Conservation (phyloP, 2,797 vertebrate genomes). For the Leuciscus waleckii region DNA sequence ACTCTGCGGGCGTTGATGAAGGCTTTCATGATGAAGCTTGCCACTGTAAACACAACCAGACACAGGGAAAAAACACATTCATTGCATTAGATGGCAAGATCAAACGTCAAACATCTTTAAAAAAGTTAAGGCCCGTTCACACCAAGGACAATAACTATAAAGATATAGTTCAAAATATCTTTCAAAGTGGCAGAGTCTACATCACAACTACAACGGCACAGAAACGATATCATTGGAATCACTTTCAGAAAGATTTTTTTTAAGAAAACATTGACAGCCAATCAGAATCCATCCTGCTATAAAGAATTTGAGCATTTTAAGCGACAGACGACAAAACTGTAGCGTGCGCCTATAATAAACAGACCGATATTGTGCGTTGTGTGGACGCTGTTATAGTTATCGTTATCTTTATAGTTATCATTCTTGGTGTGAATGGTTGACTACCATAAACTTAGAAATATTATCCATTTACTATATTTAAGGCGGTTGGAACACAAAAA, state of each 20-base stretch:
- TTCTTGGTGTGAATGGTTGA: background rate
- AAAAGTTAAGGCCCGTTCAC: background rate
- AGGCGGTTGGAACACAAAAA: background rate
- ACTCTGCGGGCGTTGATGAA: conserved; percentile 93
- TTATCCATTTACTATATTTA: no score
- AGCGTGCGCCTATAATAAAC: background rate
- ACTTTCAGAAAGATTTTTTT: background rate
- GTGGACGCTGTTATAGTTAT: background rate
- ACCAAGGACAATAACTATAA: background rate
- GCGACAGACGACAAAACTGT: background rate
- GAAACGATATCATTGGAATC: accelerated
- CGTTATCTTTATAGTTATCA: background rate
- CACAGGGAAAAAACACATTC: background rate
- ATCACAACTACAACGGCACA: background rate
- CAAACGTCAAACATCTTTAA: background rate
- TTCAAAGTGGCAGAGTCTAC: no score
- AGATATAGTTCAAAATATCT: background rate
- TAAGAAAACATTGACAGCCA: background rate
- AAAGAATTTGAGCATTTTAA: background rate
- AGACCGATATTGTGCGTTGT: background rate
- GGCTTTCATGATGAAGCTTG: conserved; percentile 98
- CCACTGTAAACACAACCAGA: conserved; percentile 79
- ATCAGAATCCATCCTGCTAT: background rate
- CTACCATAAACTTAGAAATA: no score
- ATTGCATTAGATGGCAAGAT: background rate